These are phyloP conservation scores for Hydropsyche betteni DNA, from an alignment of 2,888 invertebrate species.

Conservation along the genomic window DNA sequence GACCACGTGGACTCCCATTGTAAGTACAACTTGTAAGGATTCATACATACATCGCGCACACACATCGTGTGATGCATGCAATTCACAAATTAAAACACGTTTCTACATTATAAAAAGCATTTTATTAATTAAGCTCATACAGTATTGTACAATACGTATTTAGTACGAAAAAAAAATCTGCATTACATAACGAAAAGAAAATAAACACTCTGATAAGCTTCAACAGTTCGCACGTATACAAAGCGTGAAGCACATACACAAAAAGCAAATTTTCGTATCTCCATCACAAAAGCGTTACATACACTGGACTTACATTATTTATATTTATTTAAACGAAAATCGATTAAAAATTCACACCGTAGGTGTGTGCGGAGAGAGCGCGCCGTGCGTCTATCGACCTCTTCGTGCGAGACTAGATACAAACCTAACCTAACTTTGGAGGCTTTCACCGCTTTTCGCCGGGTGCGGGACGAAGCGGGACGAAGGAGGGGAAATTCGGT, in stretches of 20 bases:
- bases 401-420: constrained; percentile 49
- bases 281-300: too few relatives aligned
- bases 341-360: background rate
- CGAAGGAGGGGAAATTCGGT: constrained; percentile 7
- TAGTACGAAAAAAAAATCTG: too few relatives aligned
- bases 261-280: too few relatives aligned
- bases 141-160: too few relatives aligned
- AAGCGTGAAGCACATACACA: constrained; percentile 17
- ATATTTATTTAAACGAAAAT: too few relatives aligned
- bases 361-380: constrained; percentile 8
- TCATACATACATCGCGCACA: too few relatives aligned
- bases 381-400: constrained; percentile 47
- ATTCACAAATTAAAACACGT: constrained; percentile 29
- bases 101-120: background rate
- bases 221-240: background rate
- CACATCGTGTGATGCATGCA: constrained; percentile 20
- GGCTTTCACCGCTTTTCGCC: constrained; percentile 36
- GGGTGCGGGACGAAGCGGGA: constrained; percentile 41
- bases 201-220: too few relatives aligned
- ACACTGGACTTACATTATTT: too few relatives aligned
- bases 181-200: too few relatives aligned
- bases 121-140: background rate
- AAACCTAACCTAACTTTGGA: constrained; percentile 50
- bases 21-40: background rate
- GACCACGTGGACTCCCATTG: background rate